These are phyloP conservation scores for Pseudopleuronectes americanus DNA, from an alignment of 2,797 vertebrate genomes.

Conservation along the genomic window DNA sequence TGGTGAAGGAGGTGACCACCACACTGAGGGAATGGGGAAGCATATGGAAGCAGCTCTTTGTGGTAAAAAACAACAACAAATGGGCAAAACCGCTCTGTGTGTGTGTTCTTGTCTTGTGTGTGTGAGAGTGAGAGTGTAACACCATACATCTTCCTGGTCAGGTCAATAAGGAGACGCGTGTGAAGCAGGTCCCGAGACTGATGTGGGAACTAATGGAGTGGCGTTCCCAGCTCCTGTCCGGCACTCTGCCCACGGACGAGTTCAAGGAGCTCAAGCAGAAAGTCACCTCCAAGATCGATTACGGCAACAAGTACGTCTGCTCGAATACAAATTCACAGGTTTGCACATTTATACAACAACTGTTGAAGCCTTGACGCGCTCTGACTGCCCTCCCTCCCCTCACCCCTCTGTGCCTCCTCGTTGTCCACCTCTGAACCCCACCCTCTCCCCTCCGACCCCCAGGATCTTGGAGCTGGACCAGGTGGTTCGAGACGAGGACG, in stretches of 20 bases:
- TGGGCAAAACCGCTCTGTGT: neutral
- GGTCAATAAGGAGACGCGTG: conserved; percentile 86
- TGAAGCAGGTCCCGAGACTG: conserved; percentile 91
- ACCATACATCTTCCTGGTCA: conserved; percentile 56
- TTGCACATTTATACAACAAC: neutral
- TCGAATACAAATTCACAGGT: neutral
- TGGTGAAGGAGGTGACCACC: conserved; percentile 96
- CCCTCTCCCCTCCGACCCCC: conserved; percentile 1
- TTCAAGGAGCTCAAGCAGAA: conserved; percentile 99
- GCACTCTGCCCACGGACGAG: conserved; percentile 95
- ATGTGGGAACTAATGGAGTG: conserved; percentile 98
- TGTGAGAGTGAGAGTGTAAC: conserved; percentile 15
- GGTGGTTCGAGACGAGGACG: conserved; percentile 93
- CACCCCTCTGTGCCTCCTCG: neutral
- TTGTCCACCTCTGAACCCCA: neutral
- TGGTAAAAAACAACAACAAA: conserved; percentile 81
- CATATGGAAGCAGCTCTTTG: conserved; percentile 97
- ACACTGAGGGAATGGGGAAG: conserved; percentile 96
- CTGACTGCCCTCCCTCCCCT: neutral
- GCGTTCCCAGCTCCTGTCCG: conserved; percentile 97
- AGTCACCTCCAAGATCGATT: conserved; percentile 98
- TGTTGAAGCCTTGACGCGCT: neutral
- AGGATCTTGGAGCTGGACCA: conserved; percentile 95
- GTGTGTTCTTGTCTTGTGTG: neutral
- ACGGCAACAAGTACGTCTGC: conserved; percentile 92